A percentile compares a stretch with the other conserved stretches of the same genome.
phyloP scores from a whole-genome alignment of 2,113 vertebrate genomes.

The Argyrosomus japonicus region DNA sequence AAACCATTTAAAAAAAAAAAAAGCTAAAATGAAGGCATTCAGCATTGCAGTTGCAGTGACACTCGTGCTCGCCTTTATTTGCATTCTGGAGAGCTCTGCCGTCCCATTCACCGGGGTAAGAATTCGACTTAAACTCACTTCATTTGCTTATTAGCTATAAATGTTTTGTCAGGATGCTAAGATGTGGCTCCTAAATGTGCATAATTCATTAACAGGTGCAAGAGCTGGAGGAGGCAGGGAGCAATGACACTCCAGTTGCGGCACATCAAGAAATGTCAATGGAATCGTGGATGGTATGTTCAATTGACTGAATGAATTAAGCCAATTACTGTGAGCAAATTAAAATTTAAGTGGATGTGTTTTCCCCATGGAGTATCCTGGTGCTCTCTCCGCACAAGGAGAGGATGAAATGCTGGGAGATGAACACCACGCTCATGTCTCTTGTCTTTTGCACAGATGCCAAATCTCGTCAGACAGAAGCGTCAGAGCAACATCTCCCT shows the following conservation, averaged over 20 bases:
- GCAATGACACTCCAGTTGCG: conserved; percentile 71
- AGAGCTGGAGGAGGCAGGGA: conserved; percentile 65
- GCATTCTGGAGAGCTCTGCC: conserved; percentile 70
- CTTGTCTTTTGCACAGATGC: conserved; percentile 65
- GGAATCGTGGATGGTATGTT: conserved; percentile 78
- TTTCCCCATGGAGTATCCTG: conserved; percentile 47
- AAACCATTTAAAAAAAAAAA: conserved; percentile 8
- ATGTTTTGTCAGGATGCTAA: conserved; percentile 61
- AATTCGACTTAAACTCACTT: conserved; percentile 42
- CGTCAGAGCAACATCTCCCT: conserved; percentile 82
- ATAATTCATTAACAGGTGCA: conserved; percentile 72
- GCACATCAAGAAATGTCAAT: conserved; percentile 64
- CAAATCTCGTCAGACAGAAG: conserved; percentile 72
- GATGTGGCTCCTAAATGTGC: conserved; percentile 57
- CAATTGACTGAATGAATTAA: conserved; percentile 69
- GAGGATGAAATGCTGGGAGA: conserved; percentile 37
- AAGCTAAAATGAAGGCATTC: conserved; percentile 80
- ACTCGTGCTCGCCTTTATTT: conserved; percentile 80
- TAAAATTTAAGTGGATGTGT: conserved; percentile 71
- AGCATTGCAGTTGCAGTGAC: conserved; percentile 79
- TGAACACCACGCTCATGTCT: conserved; percentile 39
- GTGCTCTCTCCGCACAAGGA: conserved; percentile 27
- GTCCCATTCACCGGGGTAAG: conserved; percentile 79
- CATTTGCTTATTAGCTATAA: conserved; percentile 51
- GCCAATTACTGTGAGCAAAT: conserved; percentile 74